These are phyloP conservation scores for Anoplophora glabripennis DNA, from an alignment of 1,140 invertebrate species.

Conservation along the genomic window DNA sequence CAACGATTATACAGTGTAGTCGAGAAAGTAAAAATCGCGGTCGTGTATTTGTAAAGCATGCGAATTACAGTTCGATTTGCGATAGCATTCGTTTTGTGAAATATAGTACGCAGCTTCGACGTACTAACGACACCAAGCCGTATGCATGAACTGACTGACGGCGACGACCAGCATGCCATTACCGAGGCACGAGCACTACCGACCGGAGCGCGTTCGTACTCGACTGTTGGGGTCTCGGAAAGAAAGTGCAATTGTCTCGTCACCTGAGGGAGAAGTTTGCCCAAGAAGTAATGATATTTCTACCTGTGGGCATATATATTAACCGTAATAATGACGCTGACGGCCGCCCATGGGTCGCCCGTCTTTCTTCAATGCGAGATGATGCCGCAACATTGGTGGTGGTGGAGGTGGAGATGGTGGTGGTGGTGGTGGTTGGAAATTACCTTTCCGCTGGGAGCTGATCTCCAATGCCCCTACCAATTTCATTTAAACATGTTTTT, in stretches of 20 bases:
- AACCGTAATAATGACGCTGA: slow-evolving; percentile 8
- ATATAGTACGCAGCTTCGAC: neutral
- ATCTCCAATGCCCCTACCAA: too few species aligned
- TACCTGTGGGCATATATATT: slow-evolving; percentile 11
- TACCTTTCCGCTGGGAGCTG: too few species aligned
- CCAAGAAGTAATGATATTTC: neutral
- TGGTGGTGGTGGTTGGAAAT: too few species aligned
- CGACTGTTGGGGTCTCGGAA: slow-evolving; percentile 9
- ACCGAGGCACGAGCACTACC: slow-evolving; percentile 25
- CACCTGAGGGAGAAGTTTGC: slow-evolving; percentile 22
- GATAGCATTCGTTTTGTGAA: slow-evolving; percentile 12
- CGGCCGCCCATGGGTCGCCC: too few species aligned
- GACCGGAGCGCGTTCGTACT: slow-evolving; percentile 11
- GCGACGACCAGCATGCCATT: slow-evolving; percentile 31
- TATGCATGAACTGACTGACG: slow-evolving; percentile 23
- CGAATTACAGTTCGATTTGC: slow-evolving; percentile 14
- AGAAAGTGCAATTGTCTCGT: slow-evolving; percentile 26
- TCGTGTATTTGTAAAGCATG: neutral
- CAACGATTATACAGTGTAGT: slow-evolving; percentile 16
- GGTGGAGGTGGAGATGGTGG: too few species aligned
- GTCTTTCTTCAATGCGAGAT: too few species aligned
- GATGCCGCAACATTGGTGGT: too few species aligned
- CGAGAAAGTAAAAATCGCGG: slow-evolving; percentile 13
- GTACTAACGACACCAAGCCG: slow-evolving; percentile 9
- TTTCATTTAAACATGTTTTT: too few species aligned